phyloP scores from a whole-genome alignment of 2,797 vertebrate genomes.

The Garrulus glandarius region DNA sequence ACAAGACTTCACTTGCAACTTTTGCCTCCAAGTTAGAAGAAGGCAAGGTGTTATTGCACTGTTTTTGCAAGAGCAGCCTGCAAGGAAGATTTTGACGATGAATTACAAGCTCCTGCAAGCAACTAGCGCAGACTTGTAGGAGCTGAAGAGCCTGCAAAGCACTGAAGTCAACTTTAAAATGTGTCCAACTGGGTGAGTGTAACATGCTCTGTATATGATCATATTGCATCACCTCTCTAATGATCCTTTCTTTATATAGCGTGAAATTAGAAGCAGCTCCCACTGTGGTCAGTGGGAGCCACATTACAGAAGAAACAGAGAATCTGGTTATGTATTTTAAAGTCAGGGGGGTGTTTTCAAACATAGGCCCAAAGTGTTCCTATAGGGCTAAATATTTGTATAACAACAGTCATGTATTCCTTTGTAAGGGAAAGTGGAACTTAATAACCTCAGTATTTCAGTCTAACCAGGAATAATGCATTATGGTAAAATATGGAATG shows the following conservation, averaged over 20 bases:
- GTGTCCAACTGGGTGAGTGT: background rate
- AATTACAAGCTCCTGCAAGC: slow-evolving; percentile 53
- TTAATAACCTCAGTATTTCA: background rate
- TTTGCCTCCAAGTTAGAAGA: slow-evolving; percentile 7
- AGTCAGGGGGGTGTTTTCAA: background rate
- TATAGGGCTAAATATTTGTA: slow-evolving; percentile 12
- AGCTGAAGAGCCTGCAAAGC: slow-evolving; percentile 1
- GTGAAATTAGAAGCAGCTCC: background rate
- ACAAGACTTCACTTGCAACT: slow-evolving; percentile 59
- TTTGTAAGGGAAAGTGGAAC: background rate
- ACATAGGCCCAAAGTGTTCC: background rate
- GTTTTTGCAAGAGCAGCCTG: slow-evolving; percentile 37
- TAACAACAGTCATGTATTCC: background rate
- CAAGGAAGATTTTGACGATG: slow-evolving; percentile 31
- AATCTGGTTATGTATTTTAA: background rate
- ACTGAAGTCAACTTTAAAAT: background rate
- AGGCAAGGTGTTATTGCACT: slow-evolving; percentile 31
- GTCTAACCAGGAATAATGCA: background rate
- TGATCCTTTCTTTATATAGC: background rate
- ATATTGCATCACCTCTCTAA: background rate
- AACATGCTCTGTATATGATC: background rate
- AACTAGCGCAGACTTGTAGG: background rate
- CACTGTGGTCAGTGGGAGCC: slow-evolving; percentile 13
- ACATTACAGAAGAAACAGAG: background rate
- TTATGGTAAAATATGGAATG: background rate